phyloP scores from a whole-genome alignment of 2,888 invertebrate species.

The Cremastinae sp. region DNA sequence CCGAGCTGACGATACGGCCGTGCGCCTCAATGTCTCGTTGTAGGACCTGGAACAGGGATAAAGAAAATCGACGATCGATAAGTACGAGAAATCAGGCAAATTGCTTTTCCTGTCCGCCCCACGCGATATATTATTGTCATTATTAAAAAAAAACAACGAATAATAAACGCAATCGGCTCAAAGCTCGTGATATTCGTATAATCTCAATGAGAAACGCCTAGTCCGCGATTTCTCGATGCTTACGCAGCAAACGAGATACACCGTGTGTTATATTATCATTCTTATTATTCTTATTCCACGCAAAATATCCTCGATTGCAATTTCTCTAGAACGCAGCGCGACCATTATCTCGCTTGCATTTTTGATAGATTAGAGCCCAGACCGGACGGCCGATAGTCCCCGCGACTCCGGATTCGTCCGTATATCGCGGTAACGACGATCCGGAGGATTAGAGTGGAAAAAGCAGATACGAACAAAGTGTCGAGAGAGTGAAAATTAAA shows the following conservation, averaged over 20 bases:
- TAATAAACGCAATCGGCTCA: slow-evolving; percentile 35
- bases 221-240: slow-evolving; percentile 11
- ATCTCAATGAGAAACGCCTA: slow-evolving; percentile 1
- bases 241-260: background rate
- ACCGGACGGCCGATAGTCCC: background rate
- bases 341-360: slow-evolving; percentile 11
- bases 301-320: slow-evolving; percentile 4
- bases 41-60: slow-evolving; percentile 87
- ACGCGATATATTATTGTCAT: background rate
- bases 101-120: slow-evolving; percentile 24
- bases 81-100: slow-evolving; percentile 18
- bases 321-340: slow-evolving; percentile 34
- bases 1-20: slow-evolving; percentile 90
- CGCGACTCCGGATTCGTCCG: background rate
- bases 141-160: slow-evolving; percentile 30
- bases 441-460: background rate
- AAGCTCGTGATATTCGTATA: slow-evolving; percentile 1
- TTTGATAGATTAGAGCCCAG: background rate
- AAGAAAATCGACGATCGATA: background rate
- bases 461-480: background rate
- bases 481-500: slow-evolving; percentile 2
- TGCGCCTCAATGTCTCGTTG: slow-evolving; percentile 96
- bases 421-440: slow-evolving; percentile 1
- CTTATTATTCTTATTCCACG: slow-evolving; percentile 12
- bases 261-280: no score